A percentile compares a stretch with the other conserved stretches of the same genome.
Conservation (phyloP, 2,113 vertebrate species). For the Cavia aperea region DNA sequence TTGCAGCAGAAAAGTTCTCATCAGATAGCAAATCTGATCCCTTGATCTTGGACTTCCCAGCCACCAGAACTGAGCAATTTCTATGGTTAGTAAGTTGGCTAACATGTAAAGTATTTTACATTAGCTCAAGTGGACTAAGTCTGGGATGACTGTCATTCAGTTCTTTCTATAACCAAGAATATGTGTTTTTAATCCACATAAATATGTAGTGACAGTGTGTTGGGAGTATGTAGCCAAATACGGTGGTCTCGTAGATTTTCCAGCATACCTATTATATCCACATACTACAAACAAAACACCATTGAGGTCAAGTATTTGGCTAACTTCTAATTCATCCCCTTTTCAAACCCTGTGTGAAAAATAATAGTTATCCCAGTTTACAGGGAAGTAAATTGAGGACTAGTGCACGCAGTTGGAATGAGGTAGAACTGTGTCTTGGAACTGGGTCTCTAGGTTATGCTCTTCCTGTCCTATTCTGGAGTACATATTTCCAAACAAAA, state of each 20-base stretch:
- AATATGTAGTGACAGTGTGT: not conserved
- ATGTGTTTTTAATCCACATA: constrained; percentile 31
- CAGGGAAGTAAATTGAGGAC: not conserved
- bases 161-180: constrained; percentile 1
- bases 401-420: not conserved
- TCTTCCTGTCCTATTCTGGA: not conserved
- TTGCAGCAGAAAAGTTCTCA: not conserved
- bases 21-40: not conserved
- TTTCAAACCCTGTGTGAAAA: not conserved
- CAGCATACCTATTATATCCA: not conserved
- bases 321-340: not conserved
- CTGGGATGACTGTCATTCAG: not conserved
- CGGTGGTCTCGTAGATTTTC: not conserved
- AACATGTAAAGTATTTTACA: not conserved
- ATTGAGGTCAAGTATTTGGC: constrained; percentile 5
- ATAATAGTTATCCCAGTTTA: not conserved
- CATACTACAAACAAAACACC: not conserved
- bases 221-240: constrained; percentile 10
- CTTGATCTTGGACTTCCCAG: not conserved
- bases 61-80: not conserved
- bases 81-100: not conserved
- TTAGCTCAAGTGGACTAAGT: not conserved
- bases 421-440: not conserved
- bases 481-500: not conserved
- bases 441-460: not conserved